Percentiles rank a stretch among this genome's conserved stretches.
Evolutionary conservation across 2,797 vertebrate species (phyloP).

Genomic region (Chrysocyon brachyurus): DNA sequence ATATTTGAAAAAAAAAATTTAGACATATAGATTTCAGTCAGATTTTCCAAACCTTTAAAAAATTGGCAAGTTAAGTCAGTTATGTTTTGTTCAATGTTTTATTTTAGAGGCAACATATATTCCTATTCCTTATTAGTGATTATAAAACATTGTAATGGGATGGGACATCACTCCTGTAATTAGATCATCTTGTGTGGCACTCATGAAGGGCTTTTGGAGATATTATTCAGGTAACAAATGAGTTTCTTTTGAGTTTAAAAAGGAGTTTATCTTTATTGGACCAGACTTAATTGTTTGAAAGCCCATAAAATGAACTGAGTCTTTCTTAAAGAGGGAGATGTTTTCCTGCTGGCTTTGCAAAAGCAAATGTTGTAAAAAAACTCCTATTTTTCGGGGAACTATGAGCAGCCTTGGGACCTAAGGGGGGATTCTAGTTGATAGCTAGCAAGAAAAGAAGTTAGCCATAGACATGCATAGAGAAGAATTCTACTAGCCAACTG

Average conservation of each 20-base stretch:
- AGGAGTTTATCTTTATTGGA: background rate
- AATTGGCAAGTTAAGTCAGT: background rate
- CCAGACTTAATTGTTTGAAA: background rate
- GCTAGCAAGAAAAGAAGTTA: background rate
- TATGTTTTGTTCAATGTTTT: background rate
- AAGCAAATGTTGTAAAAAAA: background rate
- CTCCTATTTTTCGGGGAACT: background rate
- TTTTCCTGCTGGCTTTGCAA: background rate
- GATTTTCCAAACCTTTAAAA: conserved; percentile 9
- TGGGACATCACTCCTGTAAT: background rate
- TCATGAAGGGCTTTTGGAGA: background rate
- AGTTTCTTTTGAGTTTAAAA: conserved; percentile 35
- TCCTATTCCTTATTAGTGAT: background rate
- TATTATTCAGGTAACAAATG: background rate
- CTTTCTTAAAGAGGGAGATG: background rate
- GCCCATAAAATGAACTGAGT: background rate
- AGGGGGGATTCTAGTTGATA: background rate
- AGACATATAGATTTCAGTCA: background rate
- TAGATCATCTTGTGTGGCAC: background rate
- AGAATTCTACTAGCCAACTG: background rate
- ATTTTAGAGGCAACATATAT: background rate
- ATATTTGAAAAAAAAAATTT: conserved; percentile 32
- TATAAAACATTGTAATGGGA: background rate
- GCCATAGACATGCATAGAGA: background rate
- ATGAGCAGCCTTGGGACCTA: background rate